Conservation (phyloP, 2,113 vertebrate species). For the Vidua macroura region DNA sequence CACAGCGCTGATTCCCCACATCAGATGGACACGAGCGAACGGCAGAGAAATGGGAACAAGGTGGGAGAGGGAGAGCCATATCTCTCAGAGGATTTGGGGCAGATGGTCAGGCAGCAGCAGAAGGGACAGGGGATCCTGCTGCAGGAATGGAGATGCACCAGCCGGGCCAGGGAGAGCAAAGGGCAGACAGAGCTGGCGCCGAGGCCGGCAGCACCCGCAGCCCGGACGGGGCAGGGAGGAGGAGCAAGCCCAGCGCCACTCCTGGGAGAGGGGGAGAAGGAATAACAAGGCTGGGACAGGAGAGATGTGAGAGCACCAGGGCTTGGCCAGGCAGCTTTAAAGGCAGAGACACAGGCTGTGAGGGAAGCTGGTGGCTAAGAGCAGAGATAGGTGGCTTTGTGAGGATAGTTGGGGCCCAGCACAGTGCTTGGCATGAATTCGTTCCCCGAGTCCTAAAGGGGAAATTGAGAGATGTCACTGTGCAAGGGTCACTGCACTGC, state of each 20-base stretch:
- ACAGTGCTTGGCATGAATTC: fast-evolving
- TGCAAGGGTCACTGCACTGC: background rate
- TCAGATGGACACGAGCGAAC: fast-evolving
- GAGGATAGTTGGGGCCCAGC: background rate
- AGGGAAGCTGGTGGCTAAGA: background rate
- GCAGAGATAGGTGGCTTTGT: background rate
- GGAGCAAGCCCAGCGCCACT: background rate
- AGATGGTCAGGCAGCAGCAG: background rate
- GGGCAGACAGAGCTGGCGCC: background rate
- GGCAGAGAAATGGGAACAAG: fast-evolving
- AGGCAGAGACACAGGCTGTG: background rate
- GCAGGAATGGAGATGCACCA: background rate
- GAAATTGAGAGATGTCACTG: background rate
- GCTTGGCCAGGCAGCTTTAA: background rate
- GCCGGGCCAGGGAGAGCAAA: background rate
- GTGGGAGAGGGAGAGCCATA: background rate
- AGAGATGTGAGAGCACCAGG: background rate
- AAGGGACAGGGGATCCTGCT: background rate
- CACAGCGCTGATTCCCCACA: fast-evolving
- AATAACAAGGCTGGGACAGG: background rate
- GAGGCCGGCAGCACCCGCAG: background rate
- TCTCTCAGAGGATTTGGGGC: fast-evolving
- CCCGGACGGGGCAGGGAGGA: background rate
- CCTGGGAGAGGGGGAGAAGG: background rate
- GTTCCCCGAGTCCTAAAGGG: background rate